Percentiles rank a stretch among this genome's conserved stretches.
phyloP scores from a whole-genome alignment of 2,888 invertebrate species.

The Parthenolecanium corni region DNA sequence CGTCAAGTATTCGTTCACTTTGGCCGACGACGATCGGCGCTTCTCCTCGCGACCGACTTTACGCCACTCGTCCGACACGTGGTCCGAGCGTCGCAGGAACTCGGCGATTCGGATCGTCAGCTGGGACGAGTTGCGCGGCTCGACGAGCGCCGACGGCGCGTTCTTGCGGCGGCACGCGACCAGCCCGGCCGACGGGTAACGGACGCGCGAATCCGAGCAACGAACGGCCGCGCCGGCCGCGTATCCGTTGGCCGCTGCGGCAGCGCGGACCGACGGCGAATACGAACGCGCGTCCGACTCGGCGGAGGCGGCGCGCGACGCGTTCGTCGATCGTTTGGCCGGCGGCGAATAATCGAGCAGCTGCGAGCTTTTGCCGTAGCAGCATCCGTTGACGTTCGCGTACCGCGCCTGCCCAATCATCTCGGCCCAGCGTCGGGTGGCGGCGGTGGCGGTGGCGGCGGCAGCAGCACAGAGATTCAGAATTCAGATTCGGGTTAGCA shows the following conservation, averaged over 20 bases:
- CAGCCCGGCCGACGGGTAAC: background rate
- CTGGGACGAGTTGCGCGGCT: constrained; percentile 54
- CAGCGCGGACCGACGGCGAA: background rate
- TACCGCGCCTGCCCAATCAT: constrained; percentile 8
- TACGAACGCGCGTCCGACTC: constrained; percentile 16
- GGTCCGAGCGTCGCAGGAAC: constrained; percentile 71
- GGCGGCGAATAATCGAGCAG: constrained; percentile 3
- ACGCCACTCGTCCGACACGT: constrained; percentile 78
- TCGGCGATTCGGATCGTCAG: constrained; percentile 64
- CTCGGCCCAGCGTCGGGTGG: background rate
- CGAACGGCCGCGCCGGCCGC: background rate
- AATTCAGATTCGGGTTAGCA: too few relatives aligned
- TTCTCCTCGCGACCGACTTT: constrained; percentile 33
- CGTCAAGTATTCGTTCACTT: constrained; percentile 14
- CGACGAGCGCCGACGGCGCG: background rate
- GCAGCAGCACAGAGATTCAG: too few relatives aligned
- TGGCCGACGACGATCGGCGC: background rate
- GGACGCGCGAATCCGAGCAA: background rate
- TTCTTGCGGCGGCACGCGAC: constrained; percentile 1
- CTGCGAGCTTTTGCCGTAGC: constrained; percentile 2
- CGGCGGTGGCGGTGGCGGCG: too few relatives aligned
- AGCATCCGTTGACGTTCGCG: constrained; percentile 3
- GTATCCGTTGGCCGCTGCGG: background rate
- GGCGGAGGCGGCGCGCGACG: constrained; percentile 17
- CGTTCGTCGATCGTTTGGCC: constrained; percentile 3